These are phyloP conservation scores for Heterohyrax brucei DNA, from an alignment of 2,797 vertebrate genomes.

Conservation along the genomic window DNA sequence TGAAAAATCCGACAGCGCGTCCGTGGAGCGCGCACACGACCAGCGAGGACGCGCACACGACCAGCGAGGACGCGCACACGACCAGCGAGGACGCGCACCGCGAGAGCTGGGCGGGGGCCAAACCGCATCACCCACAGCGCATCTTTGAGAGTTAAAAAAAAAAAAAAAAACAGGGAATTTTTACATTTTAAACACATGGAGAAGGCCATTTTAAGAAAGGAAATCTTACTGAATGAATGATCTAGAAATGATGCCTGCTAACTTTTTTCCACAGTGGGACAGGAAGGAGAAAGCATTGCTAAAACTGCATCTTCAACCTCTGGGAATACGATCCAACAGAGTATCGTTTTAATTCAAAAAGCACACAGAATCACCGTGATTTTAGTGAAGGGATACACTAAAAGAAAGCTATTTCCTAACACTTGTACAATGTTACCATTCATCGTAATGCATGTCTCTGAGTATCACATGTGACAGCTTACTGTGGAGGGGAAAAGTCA, in stretches of 20 bases:
- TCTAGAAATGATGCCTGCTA: slow-evolving; percentile 24
- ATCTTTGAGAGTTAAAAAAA: slow-evolving; percentile 68
- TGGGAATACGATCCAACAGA: slow-evolving; percentile 42
- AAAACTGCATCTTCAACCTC: slow-evolving; percentile 10
- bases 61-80: slow-evolving; percentile 9
- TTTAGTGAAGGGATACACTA: background rate
- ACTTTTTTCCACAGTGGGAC: slow-evolving; percentile 13
- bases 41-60: slow-evolving; percentile 18
- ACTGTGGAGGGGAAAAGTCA: background rate
- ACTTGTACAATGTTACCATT: slow-evolving; percentile 23
- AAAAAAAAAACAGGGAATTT: slow-evolving; percentile 69
- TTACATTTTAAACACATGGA: slow-evolving; percentile 70
- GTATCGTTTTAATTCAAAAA: slow-evolving; percentile 69
- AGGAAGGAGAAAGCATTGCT: background rate
- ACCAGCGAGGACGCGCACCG: slow-evolving; percentile 61
- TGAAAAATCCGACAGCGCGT: slow-evolving; percentile 34
- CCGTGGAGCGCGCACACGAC: background rate
- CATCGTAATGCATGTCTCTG: background rate
- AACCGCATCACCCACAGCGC: slow-evolving; percentile 61
- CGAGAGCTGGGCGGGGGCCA: slow-evolving; percentile 70
- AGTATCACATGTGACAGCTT: background rate
- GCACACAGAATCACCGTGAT: slow-evolving; percentile 4
- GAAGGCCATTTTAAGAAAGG: slow-evolving; percentile 23
- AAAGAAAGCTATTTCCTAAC: slow-evolving; percentile 32
- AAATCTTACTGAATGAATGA: slow-evolving; percentile 50